Evolutionary conservation across 37 sponge, comb jelly and placozoan species (phyloP), one percentile per base, ranked within the genome.

Genomic region (Chondrilla cf. caribensis): DNA sequence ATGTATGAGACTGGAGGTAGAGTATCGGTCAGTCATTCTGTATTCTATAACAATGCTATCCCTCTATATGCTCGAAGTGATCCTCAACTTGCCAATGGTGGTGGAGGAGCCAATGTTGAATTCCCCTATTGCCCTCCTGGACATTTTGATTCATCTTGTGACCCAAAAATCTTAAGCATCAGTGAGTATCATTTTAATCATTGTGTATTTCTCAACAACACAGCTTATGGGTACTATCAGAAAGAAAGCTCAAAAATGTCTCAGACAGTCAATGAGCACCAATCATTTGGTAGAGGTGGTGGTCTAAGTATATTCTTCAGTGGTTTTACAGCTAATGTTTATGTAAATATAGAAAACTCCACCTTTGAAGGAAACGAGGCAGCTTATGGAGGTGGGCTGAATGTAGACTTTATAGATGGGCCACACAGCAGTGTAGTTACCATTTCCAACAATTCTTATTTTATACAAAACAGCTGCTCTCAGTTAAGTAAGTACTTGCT

Each of bases 231-330:
- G 11, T 7, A 33, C 68, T 26, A 8, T 6, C 29, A 29, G 4
- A 17, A 67, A 1, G 35, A 33, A 1, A 6, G 35, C 17, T 33
- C 29, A 33, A 17, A 17, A 31, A 67, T 67, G 3, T 8, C 35
- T 29, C 68, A 6, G 4, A 18, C 11, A 33, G 3, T 2, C 5
- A 17, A 17, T 33, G 35, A 4, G 2, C 81, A 60, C 1, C 38
- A 35, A 18, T 35, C 65, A 38, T 81, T 81, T 81, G 81, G 81
- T 3, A 59, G 81, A 41, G 81, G 81, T 36, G 81, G 81, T 11
- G 81, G 81, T 0, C 26, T 81, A 38, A 25, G 60, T 2, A 11
- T 60, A 0, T 81, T 38, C 41, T n/a, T 81, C 24, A 81, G 38
- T 60, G 81, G 81, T 18, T 58, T 60, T 29, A 19, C 81, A 36